phyloP scores from a whole-genome alignment of 2,113 vertebrate genomes.

The Carollia perspicillata region DNA sequence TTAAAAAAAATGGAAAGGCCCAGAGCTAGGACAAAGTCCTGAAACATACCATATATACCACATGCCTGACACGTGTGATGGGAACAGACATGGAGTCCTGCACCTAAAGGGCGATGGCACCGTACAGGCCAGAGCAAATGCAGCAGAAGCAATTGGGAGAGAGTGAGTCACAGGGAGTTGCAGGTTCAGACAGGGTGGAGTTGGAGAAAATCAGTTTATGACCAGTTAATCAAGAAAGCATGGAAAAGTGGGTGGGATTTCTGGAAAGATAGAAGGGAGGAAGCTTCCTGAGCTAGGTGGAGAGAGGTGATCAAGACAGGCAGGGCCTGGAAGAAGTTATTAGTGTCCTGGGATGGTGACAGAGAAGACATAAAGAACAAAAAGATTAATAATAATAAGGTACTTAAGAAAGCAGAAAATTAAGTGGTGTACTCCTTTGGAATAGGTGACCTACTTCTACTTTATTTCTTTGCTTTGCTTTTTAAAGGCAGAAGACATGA shows the following conservation, averaged over 20 bases:
- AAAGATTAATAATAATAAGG: neutral
- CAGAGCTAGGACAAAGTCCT: neutral
- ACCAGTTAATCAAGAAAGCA: conserved; percentile 2
- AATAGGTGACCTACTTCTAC: neutral
- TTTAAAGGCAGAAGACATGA: neutral
- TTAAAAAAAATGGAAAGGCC: neutral
- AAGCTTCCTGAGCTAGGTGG: neutral
- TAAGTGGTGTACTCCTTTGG: neutral
- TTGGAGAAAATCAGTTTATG: neutral
- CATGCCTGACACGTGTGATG: neutral
- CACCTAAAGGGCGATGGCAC: neutral
- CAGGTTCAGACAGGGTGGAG: conserved; percentile 1
- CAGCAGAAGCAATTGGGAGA: neutral
- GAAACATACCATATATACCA: too few relatives aligned
- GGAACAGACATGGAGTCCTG: neutral
- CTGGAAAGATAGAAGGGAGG: neutral
- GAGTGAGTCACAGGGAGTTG: conserved; percentile 20
- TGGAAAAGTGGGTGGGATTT: neutral
- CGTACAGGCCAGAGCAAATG: rapidly evolving
- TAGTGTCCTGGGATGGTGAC: neutral
- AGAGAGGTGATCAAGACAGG: neutral
- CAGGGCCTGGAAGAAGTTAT: neutral
- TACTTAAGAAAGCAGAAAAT: neutral
- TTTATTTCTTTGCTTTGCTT: neutral
- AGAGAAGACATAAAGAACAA: neutral